Conservation (phyloP, 2,888 invertebrate species). For the Hylaea fasciaria region DNA sequence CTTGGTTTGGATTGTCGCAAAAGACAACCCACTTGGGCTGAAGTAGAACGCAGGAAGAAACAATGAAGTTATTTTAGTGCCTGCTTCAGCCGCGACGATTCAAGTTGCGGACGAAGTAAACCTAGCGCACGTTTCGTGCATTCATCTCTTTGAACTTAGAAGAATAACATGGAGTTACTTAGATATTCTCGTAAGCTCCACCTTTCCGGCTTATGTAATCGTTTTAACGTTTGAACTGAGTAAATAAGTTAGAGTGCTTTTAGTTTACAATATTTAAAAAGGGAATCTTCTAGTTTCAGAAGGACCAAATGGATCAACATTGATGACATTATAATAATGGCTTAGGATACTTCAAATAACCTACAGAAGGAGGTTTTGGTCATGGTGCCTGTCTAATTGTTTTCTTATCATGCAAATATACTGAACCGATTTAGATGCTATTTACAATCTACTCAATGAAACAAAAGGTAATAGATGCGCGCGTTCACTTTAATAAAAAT, state of each 20-base stretch:
- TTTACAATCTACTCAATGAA: too few species aligned
- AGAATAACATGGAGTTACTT: constrained; percentile 34
- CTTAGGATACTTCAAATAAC: too few species aligned
- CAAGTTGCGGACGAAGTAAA: constrained; percentile 8
- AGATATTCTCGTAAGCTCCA: constrained; percentile 22
- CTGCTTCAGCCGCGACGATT: constrained; percentile 18
- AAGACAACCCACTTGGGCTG: neutral
- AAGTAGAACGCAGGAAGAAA: neutral
- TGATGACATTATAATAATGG: too few species aligned
- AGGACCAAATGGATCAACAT: too few species aligned
- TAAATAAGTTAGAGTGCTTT: constrained; percentile 1
- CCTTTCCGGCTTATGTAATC: constrained; percentile 14
- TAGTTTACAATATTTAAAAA: too few species aligned
- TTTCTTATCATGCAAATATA: too few species aligned
- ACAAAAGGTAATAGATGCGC: too few species aligned
- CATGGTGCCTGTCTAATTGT: too few species aligned
- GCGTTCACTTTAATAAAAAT: too few species aligned
- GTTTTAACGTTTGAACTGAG: constrained; percentile 9
- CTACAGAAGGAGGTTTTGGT: too few species aligned
- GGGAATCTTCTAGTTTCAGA: too few species aligned
- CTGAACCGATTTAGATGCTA: too few species aligned
- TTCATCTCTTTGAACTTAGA: constrained; percentile 27
- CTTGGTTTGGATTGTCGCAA: constrained; percentile 3
- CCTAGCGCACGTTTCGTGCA: constrained; percentile 26
- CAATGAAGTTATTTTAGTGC: constrained; percentile 18